These are phyloP conservation scores for Gari tellinella DNA, from an alignment of 2,888 invertebrate species.

Conservation along the genomic window DNA sequence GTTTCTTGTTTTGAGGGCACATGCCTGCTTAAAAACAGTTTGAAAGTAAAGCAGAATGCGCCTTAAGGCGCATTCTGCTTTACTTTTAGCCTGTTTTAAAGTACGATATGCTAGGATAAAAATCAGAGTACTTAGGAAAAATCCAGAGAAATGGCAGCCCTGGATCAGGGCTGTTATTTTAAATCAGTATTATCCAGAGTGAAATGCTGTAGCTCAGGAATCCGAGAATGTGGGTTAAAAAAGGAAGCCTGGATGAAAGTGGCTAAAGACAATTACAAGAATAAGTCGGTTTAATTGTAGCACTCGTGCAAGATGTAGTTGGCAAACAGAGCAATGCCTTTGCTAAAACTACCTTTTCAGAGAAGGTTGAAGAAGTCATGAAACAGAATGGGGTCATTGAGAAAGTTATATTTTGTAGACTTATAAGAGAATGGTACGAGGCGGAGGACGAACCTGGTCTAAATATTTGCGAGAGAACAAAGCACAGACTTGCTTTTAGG, in stretches of 20 bases:
- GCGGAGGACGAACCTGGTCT: slow-evolving; percentile 48
- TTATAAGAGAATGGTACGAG: slow-evolving; percentile 32
- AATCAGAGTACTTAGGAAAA: too few species aligned
- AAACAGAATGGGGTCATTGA: background rate
- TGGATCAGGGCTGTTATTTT: slow-evolving; percentile 27
- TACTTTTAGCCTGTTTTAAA: too few species aligned
- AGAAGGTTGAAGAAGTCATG: slow-evolving; percentile 34
- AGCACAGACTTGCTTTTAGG: slow-evolving; percentile 14
- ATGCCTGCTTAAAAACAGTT: too few species aligned
- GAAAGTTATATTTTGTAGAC: slow-evolving; percentile 41
- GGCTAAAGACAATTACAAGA: slow-evolving; percentile 12
- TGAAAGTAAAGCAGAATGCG: too few species aligned
- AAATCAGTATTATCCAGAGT: slow-evolving; percentile 8
- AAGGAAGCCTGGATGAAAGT: slow-evolving; percentile 31
- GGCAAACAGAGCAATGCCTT: slow-evolving; percentile 43
- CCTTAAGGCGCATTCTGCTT: too few species aligned
- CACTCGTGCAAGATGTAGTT: slow-evolving; percentile 39
- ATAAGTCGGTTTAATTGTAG: background rate
- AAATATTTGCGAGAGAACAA: slow-evolving; percentile 6
- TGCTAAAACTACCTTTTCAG: slow-evolving; percentile 30
- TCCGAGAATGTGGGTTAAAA: slow-evolving; percentile 12
- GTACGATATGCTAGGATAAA: too few species aligned
- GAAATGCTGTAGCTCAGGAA: slow-evolving; percentile 30
- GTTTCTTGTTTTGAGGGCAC: too few species aligned
- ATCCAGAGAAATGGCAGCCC: too few species aligned